Base-by-base conservation (phyloP, 2,888 invertebrate genomes). In the Polymixis lichenea region DNA sequence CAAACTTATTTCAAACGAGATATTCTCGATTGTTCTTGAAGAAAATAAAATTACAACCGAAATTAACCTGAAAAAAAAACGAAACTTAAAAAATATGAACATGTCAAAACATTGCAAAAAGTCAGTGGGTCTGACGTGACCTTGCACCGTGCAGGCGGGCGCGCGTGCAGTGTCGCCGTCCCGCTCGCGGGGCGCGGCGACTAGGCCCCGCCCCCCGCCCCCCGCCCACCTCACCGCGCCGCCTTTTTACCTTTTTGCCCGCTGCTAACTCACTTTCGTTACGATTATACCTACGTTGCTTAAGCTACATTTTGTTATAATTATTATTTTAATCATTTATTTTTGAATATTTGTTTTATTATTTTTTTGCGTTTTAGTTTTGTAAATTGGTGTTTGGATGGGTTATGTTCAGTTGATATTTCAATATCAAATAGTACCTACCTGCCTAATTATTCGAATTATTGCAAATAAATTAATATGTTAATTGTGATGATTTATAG, bases 211-310 rank as follows among this genome's bases (percentile, higher is more conserved):
- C 95, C 95, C 83, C 78, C 95, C 95, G 95, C 86, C 84, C 95
- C 94, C 95, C 95, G 95, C 95, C 95, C 93, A 93, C 93, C 93
- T 89, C 93, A 85, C 91, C 92, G 89, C 92, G 88, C 93, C 93
- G 92, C 92, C 91, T 92, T 93, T 91, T 92, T 94, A 92, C 94
- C 94, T 92, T 93, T 92, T 92, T 92, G 92, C 92, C 92, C 93
- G 92, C 92, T 91, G 86, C 80, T 92, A 91, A 93, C 92, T 93
- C 92, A 93, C 93, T 93, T 92, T 92, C 91, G 88, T 91, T 90
- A 88, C 85, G 86, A 87, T 87, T 86, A 87, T 91, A 89, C 87
- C 86, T 90, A 89, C 85, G 70, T 75, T 85, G 84, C 85, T 83
- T 84, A 80, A 51, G 66, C 64, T 76, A 60, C 32, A 72, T 77